Conservation (phyloP, 2,888 invertebrate genomes). For the Aphodius granarius region DNA sequence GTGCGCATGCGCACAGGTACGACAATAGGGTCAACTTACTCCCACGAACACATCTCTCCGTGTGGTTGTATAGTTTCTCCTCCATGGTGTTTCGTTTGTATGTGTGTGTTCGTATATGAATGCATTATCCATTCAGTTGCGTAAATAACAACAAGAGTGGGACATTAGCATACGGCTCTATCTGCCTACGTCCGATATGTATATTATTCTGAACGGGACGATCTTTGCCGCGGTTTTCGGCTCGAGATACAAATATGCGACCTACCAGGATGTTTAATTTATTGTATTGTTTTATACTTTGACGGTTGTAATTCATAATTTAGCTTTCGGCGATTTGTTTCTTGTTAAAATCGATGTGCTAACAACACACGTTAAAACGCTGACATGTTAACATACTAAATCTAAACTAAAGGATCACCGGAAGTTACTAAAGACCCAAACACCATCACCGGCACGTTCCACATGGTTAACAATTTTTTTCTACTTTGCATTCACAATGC, state of each 20-base stretch:
- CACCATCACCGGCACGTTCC: not conserved
- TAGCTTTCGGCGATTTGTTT: not conserved
- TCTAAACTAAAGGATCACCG: not conserved
- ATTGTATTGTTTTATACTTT: not conserved
- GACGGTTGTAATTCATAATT: not conserved
- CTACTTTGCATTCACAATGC: not conserved
- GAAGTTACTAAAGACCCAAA: not conserved
- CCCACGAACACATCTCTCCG: conserved; percentile 39
- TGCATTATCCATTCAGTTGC: conserved; percentile 42
- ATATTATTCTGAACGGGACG: not conserved
- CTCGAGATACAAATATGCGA: not conserved
- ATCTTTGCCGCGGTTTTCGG: not conserved
- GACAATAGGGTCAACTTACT: conserved; percentile 44
- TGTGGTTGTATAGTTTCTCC: not conserved
- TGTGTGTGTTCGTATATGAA: conserved; percentile 18
- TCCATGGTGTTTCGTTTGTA: conserved; percentile 3
- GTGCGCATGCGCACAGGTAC: conserved; percentile 37
- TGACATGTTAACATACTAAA: too few species aligned
- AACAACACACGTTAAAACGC: too few species aligned
- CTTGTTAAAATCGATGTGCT: not conserved
- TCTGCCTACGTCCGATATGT: conserved; percentile 17
- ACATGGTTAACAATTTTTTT: not conserved
- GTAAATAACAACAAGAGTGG: conserved; percentile 37
- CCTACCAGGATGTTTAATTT: conserved; percentile 5
- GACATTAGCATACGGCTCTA: conserved; percentile 31